phyloP scores from a whole-genome alignment of 2,113 vertebrate species.

The Cryptotis parvus region DNA sequence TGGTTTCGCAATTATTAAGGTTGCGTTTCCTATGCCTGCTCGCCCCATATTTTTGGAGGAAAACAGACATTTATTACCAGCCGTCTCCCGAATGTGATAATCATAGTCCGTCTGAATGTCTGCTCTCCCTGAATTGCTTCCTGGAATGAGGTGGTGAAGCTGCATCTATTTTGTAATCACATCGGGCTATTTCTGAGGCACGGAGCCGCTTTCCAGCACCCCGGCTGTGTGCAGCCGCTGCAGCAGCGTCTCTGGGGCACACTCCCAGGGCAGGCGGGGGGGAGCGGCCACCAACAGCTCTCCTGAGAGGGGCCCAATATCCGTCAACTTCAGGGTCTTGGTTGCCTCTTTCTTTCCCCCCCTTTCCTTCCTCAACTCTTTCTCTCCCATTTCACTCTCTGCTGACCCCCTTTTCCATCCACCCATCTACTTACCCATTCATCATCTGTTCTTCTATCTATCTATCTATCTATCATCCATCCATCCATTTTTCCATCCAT shows the following conservation, averaged over 20 bases:
- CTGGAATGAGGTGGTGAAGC: conserved; percentile 71
- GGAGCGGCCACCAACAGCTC: background rate
- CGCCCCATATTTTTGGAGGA: conserved; percentile 70
- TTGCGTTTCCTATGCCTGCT: conserved; percentile 68
- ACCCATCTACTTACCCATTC: background rate
- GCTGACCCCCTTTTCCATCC: too few relatives aligned
- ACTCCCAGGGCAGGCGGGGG: background rate
- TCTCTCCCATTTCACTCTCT: background rate
- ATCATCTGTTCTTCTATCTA: too few relatives aligned
- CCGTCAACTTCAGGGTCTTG: too few relatives aligned
- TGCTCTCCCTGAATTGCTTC: conserved; percentile 77
- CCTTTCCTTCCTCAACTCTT: background rate
- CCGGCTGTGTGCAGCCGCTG: background rate
- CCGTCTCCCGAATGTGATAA: conserved; percentile 69
- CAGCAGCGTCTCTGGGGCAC: conserved; percentile 5
- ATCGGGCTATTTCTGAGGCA: conserved; percentile 66
- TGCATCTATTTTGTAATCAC: conserved; percentile 71
- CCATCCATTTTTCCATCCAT: too few relatives aligned
- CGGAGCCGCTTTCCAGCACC: background rate
- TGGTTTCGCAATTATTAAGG: conserved; percentile 75
- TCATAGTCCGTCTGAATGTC: conserved; percentile 77
- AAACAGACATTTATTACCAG: conserved; percentile 78
- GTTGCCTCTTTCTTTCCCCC: background rate
- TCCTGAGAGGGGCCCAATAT: too few relatives aligned
- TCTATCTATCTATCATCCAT: too few relatives aligned